Evolutionary conservation across 2,888 invertebrate genomes (phyloP), one percentile per base, ranked within the genome.

Genomic region (Amaurobius ferox): DNA sequence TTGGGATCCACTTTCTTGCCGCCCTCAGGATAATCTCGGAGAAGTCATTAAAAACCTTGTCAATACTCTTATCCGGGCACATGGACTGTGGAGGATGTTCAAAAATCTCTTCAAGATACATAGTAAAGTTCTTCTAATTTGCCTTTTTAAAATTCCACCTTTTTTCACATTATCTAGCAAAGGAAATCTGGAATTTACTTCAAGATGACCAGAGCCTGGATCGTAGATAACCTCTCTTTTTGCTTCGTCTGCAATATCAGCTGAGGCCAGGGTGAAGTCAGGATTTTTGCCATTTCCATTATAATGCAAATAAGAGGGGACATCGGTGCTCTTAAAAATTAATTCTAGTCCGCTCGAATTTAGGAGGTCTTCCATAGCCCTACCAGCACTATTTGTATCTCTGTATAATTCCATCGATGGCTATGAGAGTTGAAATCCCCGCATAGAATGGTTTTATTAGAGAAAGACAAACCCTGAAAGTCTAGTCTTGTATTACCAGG

Each of bases 141-240:
- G 55, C 55, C 23, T 55, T 55, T 55, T n/a, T 11, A 55, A 55
- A 55, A 55, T 55, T 55, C 19, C 23, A 55, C 23, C 55, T 1
- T 23, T 55, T 55, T 23, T 23, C 23, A 55, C 1, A 55, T 23
- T 55, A 11, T 3, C 23, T 55, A 19, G 5, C 23, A 23, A 6
- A 55, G 3, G 55, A 55, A 55, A 40, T 68, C 23, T 40, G 19
- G 29, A 39, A 40, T 0, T 40, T 35, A 5, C 39, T n/a, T n/a
- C n/a, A n/a, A n/a, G 40, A 40, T 68, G 68, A 26, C 68, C 40
- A 30, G 68, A 68, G 30, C 66, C 66, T 0, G 66, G 66, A 30
- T 66, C 66, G 7, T 66, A 66, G 6, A 66, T 66, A 7, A 68
- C 40, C 23, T 68, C 39, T 68, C 40, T 68, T 19, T 26, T 19